Conservation (phyloP, 2,888 invertebrate species). For the Monoplex corrugatus region DNA sequence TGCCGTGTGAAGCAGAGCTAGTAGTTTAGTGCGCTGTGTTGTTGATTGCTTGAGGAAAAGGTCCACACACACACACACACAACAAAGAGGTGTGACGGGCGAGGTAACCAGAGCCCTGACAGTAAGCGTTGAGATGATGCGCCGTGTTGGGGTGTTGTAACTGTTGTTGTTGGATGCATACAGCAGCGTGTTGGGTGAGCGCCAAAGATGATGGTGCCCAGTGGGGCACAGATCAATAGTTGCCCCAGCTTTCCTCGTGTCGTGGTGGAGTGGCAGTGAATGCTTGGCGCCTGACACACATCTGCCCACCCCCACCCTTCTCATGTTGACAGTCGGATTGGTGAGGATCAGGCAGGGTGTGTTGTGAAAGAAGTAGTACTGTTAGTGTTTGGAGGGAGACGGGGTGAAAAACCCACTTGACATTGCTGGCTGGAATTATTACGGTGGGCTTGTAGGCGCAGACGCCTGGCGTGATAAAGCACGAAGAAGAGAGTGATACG, state of each 20-base stretch:
- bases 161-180: neutral
- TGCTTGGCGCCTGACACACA: conserved; percentile 27
- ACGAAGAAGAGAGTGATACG: conserved; percentile 1
- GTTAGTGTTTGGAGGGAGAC: neutral
- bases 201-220: neutral
- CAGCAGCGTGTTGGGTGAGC: neutral
- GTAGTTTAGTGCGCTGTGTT: neutral
- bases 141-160: too few relatives aligned
- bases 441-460: neutral
- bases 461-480: neutral
- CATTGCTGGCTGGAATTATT: too few relatives aligned
- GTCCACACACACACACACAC: neutral
- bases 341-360: neutral
- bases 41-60: neutral
- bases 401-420: neutral
- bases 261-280: conserved; percentile 24
- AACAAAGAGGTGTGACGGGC: neutral
- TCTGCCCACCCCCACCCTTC: neutral
- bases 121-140: too few relatives aligned
- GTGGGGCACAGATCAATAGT: conserved; percentile 3
- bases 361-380: neutral
- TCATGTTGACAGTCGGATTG: neutral
- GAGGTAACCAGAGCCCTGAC: neutral
- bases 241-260: conserved; percentile 1
- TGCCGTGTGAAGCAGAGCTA: neutral